Evolutionary conservation across 2,888 invertebrate species (phyloP), one percentile per base, ranked within the genome.

Genomic region (Ariolimax columbianus): DNA sequence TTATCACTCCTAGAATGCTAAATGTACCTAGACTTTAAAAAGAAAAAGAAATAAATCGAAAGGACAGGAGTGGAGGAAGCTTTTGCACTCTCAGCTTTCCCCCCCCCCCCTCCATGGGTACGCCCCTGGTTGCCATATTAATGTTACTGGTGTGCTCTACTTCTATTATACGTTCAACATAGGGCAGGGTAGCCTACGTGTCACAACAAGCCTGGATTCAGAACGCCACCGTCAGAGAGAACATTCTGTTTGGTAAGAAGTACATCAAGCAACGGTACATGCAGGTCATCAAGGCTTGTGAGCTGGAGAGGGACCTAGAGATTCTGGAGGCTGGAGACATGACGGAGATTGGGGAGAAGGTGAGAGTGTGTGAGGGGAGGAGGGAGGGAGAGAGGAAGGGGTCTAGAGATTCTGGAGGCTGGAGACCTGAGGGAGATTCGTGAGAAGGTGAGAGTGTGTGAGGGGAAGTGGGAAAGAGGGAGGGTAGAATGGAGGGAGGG

Each of bases 311-410:
- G 14, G 95, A 95, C 89, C 91, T 95, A 19, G 93, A 94, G 82
- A 95, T 95, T 86, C 91, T 95, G 59, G 95, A 95, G 1, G 95
- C 93, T 23, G 95, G 95, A 11, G 95, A 95, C 89, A 91, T 93
- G 89, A 95, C 95, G 1, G 95, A 95, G 93, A 95, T 95, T 86
- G 95, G 95, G 70, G 95, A 95, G 91, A 95, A 95, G 94, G 95
- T 95, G 82, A 81, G 68, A n/a, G 30, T n/a, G 38, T 6, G 2
- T 26, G 26, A 77, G 3, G 14, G 55, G n/a, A 30, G 68, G n/a
- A 19, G 91, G 91, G 6, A 94, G 94, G 88, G 95, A 95, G 40
- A 92, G 95, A 47, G 47, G 23, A 23, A 30, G n/a, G 66, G 66
- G 66, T 70, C 36, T 33, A 38, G 30, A 38, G 17, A 95, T 95